phyloP scores from a whole-genome alignment of 2,888 invertebrate genomes.

The Eupithecia abbreviata region DNA sequence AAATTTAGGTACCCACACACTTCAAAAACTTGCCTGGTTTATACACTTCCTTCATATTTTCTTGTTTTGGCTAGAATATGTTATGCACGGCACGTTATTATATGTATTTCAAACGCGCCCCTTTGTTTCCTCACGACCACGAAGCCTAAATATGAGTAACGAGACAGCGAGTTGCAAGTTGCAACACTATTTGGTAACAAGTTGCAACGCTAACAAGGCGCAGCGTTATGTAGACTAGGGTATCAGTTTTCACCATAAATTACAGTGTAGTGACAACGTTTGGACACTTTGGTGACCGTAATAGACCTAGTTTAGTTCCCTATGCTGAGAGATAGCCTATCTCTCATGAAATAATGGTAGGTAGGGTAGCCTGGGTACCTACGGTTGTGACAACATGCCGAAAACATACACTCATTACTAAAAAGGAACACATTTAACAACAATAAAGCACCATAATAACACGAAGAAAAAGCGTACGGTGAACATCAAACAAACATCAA shows the following conservation, averaged over 20 bases:
- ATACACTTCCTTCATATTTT: neutral
- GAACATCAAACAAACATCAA: too few species aligned
- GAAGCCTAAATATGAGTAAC: slow-evolving; percentile 2
- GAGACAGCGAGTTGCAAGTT: slow-evolving; percentile 1
- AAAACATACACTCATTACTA: too few species aligned
- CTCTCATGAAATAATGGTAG: too few species aligned
- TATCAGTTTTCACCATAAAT: slow-evolving; percentile 11
- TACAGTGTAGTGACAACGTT: neutral
- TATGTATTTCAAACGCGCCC: neutral
- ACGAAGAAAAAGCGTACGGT: too few species aligned
- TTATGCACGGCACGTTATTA: neutral
- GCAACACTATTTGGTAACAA: slow-evolving; percentile 4
- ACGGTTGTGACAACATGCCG: too few species aligned
- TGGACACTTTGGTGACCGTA: neutral
- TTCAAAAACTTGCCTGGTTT: neutral
- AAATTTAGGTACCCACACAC: too few species aligned
- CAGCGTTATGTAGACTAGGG: neutral
- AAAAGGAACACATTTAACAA: too few species aligned
- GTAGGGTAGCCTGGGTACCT: too few species aligned
- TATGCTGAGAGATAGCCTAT: neutral
- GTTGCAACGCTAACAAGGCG: slow-evolving; percentile 4
- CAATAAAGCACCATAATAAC: too few species aligned
- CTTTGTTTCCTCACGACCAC: neutral
- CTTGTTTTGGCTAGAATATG: fast-evolving
- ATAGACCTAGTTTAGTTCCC: neutral